These are phyloP conservation scores for Candidula unifasciata DNA, from an alignment of 2,888 invertebrate species.

Conservation along the genomic window DNA sequence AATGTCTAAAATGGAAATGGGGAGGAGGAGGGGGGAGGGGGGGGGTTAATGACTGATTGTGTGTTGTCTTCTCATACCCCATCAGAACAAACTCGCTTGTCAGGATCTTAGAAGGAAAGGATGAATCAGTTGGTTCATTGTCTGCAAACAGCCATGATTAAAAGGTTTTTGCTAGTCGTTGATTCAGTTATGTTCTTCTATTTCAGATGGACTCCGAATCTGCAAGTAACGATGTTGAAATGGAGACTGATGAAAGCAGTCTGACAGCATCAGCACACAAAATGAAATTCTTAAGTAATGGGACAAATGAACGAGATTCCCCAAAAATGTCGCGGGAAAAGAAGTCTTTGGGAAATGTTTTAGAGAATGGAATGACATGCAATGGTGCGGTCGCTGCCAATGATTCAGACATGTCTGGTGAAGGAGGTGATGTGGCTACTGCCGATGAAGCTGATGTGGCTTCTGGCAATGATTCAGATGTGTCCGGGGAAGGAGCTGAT, in stretches of 20 bases:
- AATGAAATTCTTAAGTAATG: constrained; percentile 37
- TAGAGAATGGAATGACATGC: constrained; percentile 37
- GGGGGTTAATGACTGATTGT: no score
- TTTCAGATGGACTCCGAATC: constrained; percentile 35
- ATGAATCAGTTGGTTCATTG: no score
- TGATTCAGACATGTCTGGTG: not conserved
- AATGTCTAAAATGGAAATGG: no score
- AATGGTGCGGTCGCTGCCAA: constrained; percentile 17
- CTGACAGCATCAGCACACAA: not conserved
- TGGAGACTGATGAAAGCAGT: not conserved
- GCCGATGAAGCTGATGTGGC: not conserved
- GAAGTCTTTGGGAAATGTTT: not conserved
- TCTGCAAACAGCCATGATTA: no score
- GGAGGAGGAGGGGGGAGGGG: no score
- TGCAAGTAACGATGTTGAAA: not conserved
- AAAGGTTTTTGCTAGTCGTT: no score
- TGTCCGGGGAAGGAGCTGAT: not conserved
- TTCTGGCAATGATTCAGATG: constrained; percentile 4
- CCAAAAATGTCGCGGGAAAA: not conserved
- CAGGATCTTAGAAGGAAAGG: no score
- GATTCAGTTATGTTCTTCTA: not conserved
- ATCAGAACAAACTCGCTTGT: no score
- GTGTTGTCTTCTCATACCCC: no score
- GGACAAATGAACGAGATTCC: not conserved
- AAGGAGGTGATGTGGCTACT: not conserved